Base-by-base conservation (phyloP, 2,113 vertebrate genomes). In the Euleptes europaea region DNA sequence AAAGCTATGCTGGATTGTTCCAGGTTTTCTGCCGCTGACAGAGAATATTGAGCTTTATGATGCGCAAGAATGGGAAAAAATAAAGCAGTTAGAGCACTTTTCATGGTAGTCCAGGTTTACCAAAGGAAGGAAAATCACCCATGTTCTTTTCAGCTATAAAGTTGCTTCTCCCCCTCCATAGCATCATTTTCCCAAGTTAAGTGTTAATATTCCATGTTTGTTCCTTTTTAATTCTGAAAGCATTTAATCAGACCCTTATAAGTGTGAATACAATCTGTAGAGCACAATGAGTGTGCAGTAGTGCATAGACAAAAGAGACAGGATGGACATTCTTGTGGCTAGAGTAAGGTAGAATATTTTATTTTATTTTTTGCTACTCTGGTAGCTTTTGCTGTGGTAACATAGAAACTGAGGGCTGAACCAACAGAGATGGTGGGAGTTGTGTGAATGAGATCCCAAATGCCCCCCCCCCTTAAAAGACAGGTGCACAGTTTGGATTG, bases 41-140 rank as follows among this genome's bases (percentile, higher is more conserved):
- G 10, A 82, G 47, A 74, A 69, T 21, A 82, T 54, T 26, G 15
- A 35, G 73, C 85, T 57, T 86, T 88, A 15, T 80, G 71, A 86
- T 23, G 65, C 79, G 65, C 2, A 71, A 23, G 44, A 12, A 42
- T 71, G 35, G 49, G 69, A 47, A 35, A 72, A 73, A 21, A 80
- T 31, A 26, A 44, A 28, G 15, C 40, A 9, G 60, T 63, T 60
- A 14, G 21, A 63, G 31, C 12, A 54, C 23, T 19, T 21, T 67
- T 13, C 11, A 80, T 80, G n/a, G 21, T 51, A n/a, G n/a, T 69
- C 31, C 35, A 57, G 35, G 19, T 86, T 74, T n/a, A 26, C 73
- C 40, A 65, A 19, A 76, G 9, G 49, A 60, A 69, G 49, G 51
- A 84, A 76, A 89, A 60, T 8, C 66, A 38, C 12, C n/a, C 28